Conservation (phyloP, 2,888 invertebrate species). For the Hypolimnas misippus region DNA sequence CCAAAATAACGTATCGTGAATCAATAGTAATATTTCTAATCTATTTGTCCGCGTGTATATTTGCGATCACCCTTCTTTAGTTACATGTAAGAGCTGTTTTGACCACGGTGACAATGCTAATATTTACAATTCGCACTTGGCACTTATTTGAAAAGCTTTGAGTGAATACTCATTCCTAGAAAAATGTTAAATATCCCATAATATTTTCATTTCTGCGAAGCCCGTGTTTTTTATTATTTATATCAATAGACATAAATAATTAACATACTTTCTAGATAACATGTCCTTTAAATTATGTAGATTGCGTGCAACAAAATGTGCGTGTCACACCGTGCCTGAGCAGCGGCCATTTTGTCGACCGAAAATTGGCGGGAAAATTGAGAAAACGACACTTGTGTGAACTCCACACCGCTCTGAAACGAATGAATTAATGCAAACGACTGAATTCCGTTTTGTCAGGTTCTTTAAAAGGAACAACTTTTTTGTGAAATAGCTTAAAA, state of each 20-base stretch:
- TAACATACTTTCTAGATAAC: slow-evolving; percentile 38
- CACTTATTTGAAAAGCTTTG: slow-evolving; percentile 44
- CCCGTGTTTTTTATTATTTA: slow-evolving; percentile 20
- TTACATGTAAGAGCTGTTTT: slow-evolving; percentile 59
- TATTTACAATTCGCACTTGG: slow-evolving; percentile 64
- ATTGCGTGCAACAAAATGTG: slow-evolving; percentile 62
- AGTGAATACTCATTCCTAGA: slow-evolving; percentile 11
- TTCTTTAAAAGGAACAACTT: slow-evolving; percentile 7
- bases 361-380: slow-evolving; percentile 78
- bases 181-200: slow-evolving; percentile 6
- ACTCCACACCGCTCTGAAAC: slow-evolving; percentile 46
- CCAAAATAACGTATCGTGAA: slow-evolving; percentile 43
- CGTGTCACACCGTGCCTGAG: slow-evolving; percentile 62
- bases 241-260: slow-evolving; percentile 34
- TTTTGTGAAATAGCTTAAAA: neutral
- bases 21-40: slow-evolving; percentile 51
- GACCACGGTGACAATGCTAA: slow-evolving; percentile 57
- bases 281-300: slow-evolving; percentile 34
- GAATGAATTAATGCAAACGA: slow-evolving; percentile 38
- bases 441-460: slow-evolving; percentile 12
- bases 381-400: slow-evolving; percentile 74
- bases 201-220: neutral
- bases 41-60: slow-evolving; percentile 60
- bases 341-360: slow-evolving; percentile 73
- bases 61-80: slow-evolving; percentile 58